Evolutionary conservation across 1,140 invertebrate genomes (phyloP).

Genomic region (Trichonephila inaurata): DNA sequence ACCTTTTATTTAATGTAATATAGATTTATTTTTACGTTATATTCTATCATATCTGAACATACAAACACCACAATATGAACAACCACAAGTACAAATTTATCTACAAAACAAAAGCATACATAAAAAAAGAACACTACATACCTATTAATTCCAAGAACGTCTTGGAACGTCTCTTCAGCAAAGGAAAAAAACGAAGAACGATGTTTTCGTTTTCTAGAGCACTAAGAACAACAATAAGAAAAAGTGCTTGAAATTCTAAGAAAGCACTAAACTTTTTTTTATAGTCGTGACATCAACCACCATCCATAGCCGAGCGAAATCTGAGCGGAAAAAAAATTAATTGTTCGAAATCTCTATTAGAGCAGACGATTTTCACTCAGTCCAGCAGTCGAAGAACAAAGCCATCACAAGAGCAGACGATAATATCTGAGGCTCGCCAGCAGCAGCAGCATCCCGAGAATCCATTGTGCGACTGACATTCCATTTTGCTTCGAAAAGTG

Average conservation of each 20-base stretch:
- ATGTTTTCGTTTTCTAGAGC: background rate
- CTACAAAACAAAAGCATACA: too few species aligned
- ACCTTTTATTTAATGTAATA: too few species aligned
- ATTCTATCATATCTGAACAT: too few species aligned
- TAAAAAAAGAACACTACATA: background rate
- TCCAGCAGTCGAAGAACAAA: background rate
- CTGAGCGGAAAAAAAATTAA: background rate
- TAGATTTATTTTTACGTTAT: too few species aligned
- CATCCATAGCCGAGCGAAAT: slow-evolving; percentile 25
- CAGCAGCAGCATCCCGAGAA: background rate
- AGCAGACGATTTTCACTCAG: background rate
- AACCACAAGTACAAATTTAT: too few species aligned
- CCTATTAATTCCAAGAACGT: background rate
- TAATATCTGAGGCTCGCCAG: background rate
- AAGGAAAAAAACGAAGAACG: background rate
- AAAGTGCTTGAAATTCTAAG: slow-evolving; percentile 12
- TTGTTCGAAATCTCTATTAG: background rate
- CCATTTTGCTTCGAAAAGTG: slow-evolving; percentile 12
- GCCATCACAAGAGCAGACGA: background rate
- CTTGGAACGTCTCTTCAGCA: background rate
- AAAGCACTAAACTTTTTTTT: background rate
- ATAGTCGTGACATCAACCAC: background rate
- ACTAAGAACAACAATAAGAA: slow-evolving; percentile 16
- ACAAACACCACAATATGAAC: too few species aligned
- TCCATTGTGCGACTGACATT: background rate